A percentile compares a stretch with the other conserved stretches of the same genome.
Conservation (phyloP, 2,888 invertebrate genomes). For the Pammene aurita region DNA sequence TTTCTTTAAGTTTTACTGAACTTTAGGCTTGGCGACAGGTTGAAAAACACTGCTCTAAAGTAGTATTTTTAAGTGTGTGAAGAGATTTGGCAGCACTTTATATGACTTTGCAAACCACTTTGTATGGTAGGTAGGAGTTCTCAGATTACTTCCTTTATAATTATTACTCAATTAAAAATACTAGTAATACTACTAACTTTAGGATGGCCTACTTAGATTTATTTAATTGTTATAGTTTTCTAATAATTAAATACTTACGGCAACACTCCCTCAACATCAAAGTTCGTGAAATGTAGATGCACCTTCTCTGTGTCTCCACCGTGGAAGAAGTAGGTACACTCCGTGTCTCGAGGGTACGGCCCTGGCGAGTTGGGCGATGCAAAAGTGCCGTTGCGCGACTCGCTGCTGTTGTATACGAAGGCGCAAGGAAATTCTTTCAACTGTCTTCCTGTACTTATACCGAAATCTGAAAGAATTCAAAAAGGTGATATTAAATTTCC, state of each 20-base stretch:
- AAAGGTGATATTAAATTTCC: neutral
- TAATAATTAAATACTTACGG: conserved; percentile 87
- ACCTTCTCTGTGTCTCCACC: conserved; percentile 90
- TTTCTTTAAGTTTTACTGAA: too few species aligned
- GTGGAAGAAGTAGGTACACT: conserved; percentile 96
- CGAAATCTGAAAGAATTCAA: conserved; percentile 87
- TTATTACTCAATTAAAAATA: too few species aligned
- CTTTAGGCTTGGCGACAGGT: too few species aligned
- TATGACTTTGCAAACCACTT: too few species aligned
- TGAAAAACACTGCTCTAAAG: too few species aligned
- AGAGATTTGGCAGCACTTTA: too few species aligned
- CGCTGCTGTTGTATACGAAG: conserved; percentile 94
- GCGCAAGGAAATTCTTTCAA: conserved; percentile 90
- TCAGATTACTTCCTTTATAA: too few species aligned
- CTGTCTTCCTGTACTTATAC: conserved; percentile 92
- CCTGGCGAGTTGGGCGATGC: conserved; percentile 96
- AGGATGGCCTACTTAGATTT: neutral
- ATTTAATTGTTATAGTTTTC: too few species aligned
- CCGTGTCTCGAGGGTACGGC: conserved; percentile 93
- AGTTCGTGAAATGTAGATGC: conserved; percentile 93
- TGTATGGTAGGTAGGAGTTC: too few species aligned
- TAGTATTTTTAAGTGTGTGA: too few species aligned
- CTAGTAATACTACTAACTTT: too few species aligned
- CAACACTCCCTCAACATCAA: conserved; percentile 96
- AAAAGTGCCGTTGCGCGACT: conserved; percentile 90